Evolutionary conservation across 2,888 invertebrate genomes (phyloP), one percentile per base, ranked within the genome.

Genomic region (Sussaba pulchella): DNA sequence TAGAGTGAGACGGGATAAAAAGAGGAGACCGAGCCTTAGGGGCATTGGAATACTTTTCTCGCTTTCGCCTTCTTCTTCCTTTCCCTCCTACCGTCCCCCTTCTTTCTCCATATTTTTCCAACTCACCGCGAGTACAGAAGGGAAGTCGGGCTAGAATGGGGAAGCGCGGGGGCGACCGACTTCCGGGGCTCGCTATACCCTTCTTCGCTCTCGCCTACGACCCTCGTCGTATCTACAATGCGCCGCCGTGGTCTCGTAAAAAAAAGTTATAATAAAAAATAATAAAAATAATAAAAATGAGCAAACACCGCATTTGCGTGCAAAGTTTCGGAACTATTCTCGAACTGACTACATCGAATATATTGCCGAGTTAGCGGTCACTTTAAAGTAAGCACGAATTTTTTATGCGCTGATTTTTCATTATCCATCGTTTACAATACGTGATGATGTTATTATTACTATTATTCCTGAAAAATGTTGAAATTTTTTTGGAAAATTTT

Each of bases 41-140:
- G 87, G 87, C 88, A 87, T 86, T 88, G 85, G 85, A 88, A 89
- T 88, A 84, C 83, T 83, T 85, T 79, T 78, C 80, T 78, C 82
- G 66, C 73, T 74, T 78, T 82, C 70, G 26, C 73, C 21, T 66
- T 71, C 59, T 61, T 61, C 50, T 19, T 14, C 36, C 31, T 17
- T n/a, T 52, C 5, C 45, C 57, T 52, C 70, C 19, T 69, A 45
- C 39, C 54, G n/a, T 57, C 72, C 71, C 72, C n/a, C n/a, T n/a
- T n/a, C n/a, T n/a, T 59, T 66, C 81, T 52, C 63, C 63, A 76
- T 81, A 76, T 69, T 76, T 73, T 81, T 70, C 69, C 47, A 67
- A 36, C 77, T 81, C 72, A 70, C 75, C 31, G 31, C 72, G 82
- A 70, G 74, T 77, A 80, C 61, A 26, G 59, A 77, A 31, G 31